Conservation (phyloP, 2,888 invertebrate genomes). For the Ennomos fuscantarius region DNA sequence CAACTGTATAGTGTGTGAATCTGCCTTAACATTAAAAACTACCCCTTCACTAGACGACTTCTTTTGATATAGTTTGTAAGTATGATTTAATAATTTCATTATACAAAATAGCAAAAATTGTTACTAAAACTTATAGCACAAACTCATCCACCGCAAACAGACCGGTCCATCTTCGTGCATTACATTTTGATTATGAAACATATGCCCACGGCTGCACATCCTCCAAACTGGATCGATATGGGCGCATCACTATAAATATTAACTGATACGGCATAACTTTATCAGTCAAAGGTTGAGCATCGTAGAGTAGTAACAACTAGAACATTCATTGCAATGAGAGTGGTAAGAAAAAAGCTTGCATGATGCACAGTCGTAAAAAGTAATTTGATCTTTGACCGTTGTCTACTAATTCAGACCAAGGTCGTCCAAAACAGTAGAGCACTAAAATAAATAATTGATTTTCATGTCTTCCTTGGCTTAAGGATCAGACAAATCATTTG, state of each 20-base stretch:
- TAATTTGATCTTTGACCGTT: conserved; percentile 11
- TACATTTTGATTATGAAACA: conserved; percentile 71
- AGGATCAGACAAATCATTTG: too few relatives aligned
- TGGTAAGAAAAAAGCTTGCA: conserved; percentile 21
- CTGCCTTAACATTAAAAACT: too few relatives aligned
- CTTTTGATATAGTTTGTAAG: too few relatives aligned
- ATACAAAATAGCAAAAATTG: too few relatives aligned
- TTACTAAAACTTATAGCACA: conserved; percentile 44
- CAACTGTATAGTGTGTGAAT: too few relatives aligned
- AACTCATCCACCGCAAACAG: conserved; percentile 66
- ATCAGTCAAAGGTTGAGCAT: conserved; percentile 65
- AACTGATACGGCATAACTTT: conserved; percentile 55
- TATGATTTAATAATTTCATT: too few relatives aligned
- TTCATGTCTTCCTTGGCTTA: too few relatives aligned
- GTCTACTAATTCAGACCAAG: conserved; percentile 7
- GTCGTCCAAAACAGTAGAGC: neutral
- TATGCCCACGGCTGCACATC: conserved; percentile 61
- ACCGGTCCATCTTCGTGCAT: conserved; percentile 66
- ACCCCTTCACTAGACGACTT: too few relatives aligned
- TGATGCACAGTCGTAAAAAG: neutral
- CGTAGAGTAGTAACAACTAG: conserved; percentile 44
- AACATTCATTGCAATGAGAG: conserved; percentile 25
- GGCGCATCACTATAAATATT: conserved; percentile 73
- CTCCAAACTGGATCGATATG: conserved; percentile 69
- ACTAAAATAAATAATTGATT: neutral